A percentile compares a stretch with the other conserved stretches of the same genome.
Conservation (phyloP, 2,888 invertebrate species). For the Fissipunctia ypsillon region DNA sequence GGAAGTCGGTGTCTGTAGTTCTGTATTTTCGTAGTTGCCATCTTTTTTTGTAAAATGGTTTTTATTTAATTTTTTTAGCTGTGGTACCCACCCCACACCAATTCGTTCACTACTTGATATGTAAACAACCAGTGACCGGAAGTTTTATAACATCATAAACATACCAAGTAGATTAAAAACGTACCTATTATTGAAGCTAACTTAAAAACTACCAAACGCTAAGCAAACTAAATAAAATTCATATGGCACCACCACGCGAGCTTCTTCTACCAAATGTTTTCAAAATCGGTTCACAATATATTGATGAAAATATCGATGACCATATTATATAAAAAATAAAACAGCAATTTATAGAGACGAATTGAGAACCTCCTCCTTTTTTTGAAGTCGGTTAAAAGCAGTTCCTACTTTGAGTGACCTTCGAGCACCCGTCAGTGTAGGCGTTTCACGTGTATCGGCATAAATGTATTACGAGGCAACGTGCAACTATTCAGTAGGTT, state of each 20-base stretch:
- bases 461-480: neutral
- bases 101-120: too few species aligned
- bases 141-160: neutral
- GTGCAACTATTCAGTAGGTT: neutral
- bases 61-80: too few species aligned
- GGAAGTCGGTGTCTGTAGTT: too few species aligned
- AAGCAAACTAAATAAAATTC: neutral
- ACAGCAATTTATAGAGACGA: neutral
- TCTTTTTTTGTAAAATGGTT: neutral
- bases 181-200: neutral
- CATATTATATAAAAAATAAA: neutral
- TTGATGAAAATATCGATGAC: neutral
- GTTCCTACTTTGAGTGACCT: conserved; percentile 5
- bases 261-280: too few species aligned
- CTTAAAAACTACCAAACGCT: neutral
- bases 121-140: too few species aligned
- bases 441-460: conserved; percentile 13
- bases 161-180: neutral
- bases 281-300: neutral
- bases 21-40: neutral
- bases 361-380: neutral
- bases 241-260: neutral
- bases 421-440: conserved; percentile 33
- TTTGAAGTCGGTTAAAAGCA: neutral
- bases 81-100: too few species aligned